These are phyloP conservation scores for Drosophila vallismaia DNA, from an alignment of 2,888 invertebrate genomes.

Conservation along the genomic window DNA sequence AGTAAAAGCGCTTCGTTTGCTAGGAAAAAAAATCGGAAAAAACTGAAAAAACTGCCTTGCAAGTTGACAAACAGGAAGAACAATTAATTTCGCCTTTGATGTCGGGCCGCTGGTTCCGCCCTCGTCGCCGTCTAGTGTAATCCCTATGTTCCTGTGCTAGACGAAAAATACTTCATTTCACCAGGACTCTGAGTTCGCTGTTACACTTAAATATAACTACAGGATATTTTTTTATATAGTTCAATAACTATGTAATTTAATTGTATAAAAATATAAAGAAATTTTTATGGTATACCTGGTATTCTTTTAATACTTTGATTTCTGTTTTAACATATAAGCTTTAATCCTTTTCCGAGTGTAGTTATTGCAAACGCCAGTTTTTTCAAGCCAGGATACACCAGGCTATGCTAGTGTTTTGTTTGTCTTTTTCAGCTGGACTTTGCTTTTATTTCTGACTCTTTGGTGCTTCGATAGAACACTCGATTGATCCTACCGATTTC, in stretches of 20 bases:
- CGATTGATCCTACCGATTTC: conserved; percentile 16
- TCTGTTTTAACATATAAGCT: not conserved
- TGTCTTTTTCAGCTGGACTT: conserved; percentile 21
- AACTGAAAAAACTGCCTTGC: conserved; percentile 7
- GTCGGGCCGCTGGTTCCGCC: conserved; percentile 9
- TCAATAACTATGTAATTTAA: not conserved
- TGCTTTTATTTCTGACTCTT: conserved; percentile 26
- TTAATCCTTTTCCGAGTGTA: not conserved
- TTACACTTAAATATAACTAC: not conserved
- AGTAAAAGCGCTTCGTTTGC: not conserved
- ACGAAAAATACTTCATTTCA: conserved; percentile 6
- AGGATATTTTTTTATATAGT: not conserved
- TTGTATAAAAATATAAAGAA: not conserved
- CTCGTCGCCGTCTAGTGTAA: conserved; percentile 3
- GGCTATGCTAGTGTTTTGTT: conserved; percentile 25
- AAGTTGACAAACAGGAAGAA: conserved; percentile 39
- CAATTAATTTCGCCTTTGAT: conserved; percentile 52
- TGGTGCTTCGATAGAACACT: conserved; percentile 14
- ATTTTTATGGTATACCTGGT: not conserved
- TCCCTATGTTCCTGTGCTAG: not conserved
- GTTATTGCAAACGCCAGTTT: conserved; percentile 3
- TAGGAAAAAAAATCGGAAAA: conserved; percentile 17
- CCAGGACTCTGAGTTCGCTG: not conserved
- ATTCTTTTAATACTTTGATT: not conserved
- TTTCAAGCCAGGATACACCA: conserved; percentile 15